A percentile compares a stretch with the other conserved stretches of the same genome.
phyloP scores from a whole-genome alignment of 1,140 invertebrate species.

The Maniola jurtina region DNA sequence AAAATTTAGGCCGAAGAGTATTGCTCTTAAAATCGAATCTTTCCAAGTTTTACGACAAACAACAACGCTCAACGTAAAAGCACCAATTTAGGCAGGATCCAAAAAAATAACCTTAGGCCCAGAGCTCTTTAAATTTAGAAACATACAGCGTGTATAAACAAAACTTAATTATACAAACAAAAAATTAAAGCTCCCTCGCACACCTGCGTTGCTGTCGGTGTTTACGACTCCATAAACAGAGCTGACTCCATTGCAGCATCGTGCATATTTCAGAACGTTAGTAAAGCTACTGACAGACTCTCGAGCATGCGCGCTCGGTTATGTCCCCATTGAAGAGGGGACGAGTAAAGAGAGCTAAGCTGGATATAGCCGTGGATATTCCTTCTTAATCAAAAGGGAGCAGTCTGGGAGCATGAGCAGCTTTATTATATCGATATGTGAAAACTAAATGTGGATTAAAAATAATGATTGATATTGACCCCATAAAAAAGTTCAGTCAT shows the following conservation, averaged over 20 bases:
- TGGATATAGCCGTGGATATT: no score
- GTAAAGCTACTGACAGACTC: conserved; percentile 19
- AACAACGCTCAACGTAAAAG: not conserved
- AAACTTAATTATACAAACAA: conserved; percentile 29
- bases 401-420: no score
- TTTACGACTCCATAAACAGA: conserved; percentile 59
- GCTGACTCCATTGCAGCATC: conserved; percentile 46
- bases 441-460: no score
- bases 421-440: no score
- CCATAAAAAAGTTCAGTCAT: no score
- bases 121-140: conserved; percentile 13
- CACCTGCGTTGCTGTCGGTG: conserved; percentile 46
- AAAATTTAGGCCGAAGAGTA: no score
- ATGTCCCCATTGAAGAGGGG: no score
- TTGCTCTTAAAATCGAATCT: not conserved
- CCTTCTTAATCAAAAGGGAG: no score
- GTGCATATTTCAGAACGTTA: conserved; percentile 56
- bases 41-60: not conserved
- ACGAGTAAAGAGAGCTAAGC: no score
- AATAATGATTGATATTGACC: no score
- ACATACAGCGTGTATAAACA: conserved; percentile 9
- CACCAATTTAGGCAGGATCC: not conserved
- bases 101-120: not conserved
- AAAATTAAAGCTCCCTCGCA: conserved; percentile 27
- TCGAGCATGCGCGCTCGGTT: not conserved